Base-by-base conservation (phyloP, 1,140 invertebrate genomes). In the Philotrypesis tridentata region DNA sequence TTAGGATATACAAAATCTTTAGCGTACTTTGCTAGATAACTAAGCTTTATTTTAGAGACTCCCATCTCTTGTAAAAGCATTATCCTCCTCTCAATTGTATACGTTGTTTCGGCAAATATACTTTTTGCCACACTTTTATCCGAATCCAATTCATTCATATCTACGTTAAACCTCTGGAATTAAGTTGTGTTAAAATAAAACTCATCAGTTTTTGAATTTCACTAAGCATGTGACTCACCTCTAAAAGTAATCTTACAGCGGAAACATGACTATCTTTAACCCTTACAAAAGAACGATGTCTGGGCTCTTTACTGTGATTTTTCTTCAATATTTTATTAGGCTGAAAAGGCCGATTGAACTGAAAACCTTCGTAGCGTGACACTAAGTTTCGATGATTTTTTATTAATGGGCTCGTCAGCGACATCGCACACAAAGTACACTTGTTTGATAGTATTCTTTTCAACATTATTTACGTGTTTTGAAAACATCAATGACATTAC, bases 61-160 rank as follows among this genome's bases (percentile, higher is more conserved):
- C 74, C 68, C 25, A 84, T 9, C 73, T 84, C 83, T 78, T 84
- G 55, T 48, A 84, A 79, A 6, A 84, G 60, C 63, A 84, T 61
- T 71, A 80, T 78, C 25, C 43, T 81, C 33, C 67, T 63, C 63
- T 84, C 83, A 27, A 84, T n/a, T 1, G 6, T 61, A 37, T 27
- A 68, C 21, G 37, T 17, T 23, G 67, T 14, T 68, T 74, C 12
- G 1, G 17, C 17, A 37, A 48, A 81, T 6, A 81, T 25, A n/a
- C 29, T 72, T 2, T 33, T 29, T n/a, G n/a, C n/a, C n/a, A n/a
- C n/a, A n/a, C n/a, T n/a, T n/a, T n/a, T n/a, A n/a, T n/a, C n/a
- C n/a, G n/a, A n/a, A n/a, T n/a, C 25, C 0, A 21, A 3, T 40
- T 75, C 40, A 25, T 7, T 72, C 2, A 29, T 76, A 14, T 71